A percentile compares a stretch with the other conserved stretches of the same genome.
Conservation (phyloP, 2,888 invertebrate species). For the Clitarchus hookeri region DNA sequence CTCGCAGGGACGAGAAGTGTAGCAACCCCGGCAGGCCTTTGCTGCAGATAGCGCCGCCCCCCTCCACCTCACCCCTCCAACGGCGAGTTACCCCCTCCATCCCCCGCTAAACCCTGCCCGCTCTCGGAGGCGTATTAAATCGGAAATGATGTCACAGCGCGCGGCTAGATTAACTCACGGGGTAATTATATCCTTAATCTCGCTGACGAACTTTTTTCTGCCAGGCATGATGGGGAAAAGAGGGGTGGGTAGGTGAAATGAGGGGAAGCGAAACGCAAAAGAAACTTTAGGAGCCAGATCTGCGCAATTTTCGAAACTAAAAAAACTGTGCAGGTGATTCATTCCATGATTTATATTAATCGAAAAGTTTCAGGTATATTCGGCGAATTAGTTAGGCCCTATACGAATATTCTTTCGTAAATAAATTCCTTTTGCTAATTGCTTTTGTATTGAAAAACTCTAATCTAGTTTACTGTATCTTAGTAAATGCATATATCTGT, state of each 20-base stretch:
- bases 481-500: too few relatives aligned
- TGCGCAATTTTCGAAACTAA: background rate
- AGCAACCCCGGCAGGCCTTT: background rate
- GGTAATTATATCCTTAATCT: slow-evolving; percentile 14
- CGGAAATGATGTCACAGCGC: slow-evolving; percentile 6
- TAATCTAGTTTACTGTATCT: too few relatives aligned
- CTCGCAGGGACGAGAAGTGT: background rate
- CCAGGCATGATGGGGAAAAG: too few relatives aligned
- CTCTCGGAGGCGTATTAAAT: slow-evolving; percentile 6
- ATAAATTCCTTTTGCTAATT: too few relatives aligned
- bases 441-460: too few relatives aligned
- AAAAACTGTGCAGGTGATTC: too few relatives aligned
- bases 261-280: background rate
- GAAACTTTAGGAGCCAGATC: background rate
- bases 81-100: too few relatives aligned
- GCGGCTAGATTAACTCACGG: slow-evolving; percentile 2
- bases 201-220: slow-evolving; percentile 11
- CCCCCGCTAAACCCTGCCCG: background rate
- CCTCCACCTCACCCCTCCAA: background rate
- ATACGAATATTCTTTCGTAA: too few relatives aligned
- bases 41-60: background rate
- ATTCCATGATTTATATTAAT: background rate
- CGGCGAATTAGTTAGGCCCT: too few relatives aligned
- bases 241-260: background rate
- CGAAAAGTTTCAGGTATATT: background rate